Conservation (phyloP, 1,140 invertebrate species). For the Battus philenor region DNA sequence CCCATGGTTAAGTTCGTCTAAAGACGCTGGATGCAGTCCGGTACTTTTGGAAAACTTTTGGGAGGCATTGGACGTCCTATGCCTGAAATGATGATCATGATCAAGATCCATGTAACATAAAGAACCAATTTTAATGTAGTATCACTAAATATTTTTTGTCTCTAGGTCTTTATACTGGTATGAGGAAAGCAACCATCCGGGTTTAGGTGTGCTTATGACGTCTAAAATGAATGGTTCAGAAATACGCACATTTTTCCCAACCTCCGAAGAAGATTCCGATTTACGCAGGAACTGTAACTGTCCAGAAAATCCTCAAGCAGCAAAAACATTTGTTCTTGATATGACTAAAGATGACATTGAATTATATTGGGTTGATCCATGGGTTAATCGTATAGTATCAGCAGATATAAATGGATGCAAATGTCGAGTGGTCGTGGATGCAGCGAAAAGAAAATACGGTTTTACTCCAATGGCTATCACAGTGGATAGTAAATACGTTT, state of each 20-base stretch:
- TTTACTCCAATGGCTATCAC: constrained; percentile 79
- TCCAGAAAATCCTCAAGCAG: constrained; percentile 77
- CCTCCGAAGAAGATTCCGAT: constrained; percentile 37
- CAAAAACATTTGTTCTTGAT: constrained; percentile 80
- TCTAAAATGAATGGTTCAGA: constrained; percentile 77
- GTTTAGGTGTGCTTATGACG: constrained; percentile 79
- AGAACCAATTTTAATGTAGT: no score
- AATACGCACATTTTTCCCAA: constrained; percentile 78
- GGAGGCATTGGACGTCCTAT: no score
- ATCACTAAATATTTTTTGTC: constrained; percentile 25
- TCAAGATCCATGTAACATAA: no score
- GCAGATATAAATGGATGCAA: constrained; percentile 82
- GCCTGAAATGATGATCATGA: no score
- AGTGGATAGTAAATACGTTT: constrained; percentile 81
- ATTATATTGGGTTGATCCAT: constrained; percentile 81
- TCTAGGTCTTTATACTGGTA: constrained; percentile 84
- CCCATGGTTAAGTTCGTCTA: no score
- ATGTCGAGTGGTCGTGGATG: constrained; percentile 79
- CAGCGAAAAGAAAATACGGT: constrained; percentile 66
- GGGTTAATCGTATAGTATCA: constrained; percentile 78
- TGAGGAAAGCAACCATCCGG: constrained; percentile 78
- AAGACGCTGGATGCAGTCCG: no score
- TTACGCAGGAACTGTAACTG: constrained; percentile 74
- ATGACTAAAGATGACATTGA: constrained; percentile 77
- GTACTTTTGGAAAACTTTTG: no score